Evolutionary conservation across 2,888 invertebrate species (phyloP).

Genomic region (Erynnis tages): DNA sequence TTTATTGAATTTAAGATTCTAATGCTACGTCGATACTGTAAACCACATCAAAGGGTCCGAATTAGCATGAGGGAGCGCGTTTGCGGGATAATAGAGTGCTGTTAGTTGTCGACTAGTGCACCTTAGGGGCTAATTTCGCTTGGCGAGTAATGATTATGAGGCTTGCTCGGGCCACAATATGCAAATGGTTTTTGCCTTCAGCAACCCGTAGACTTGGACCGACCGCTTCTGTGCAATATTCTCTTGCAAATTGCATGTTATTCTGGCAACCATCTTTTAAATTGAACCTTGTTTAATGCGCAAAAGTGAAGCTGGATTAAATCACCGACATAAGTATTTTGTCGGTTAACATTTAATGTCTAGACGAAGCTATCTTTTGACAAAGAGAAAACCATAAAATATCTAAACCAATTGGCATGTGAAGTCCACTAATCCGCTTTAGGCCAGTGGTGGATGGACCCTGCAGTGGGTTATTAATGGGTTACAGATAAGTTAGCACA

Average conservation of each 20-base stretch:
- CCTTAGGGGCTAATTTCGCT: constrained; percentile 78
- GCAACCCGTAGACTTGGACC: constrained; percentile 45
- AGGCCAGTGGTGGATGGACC: no score
- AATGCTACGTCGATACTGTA: constrained; percentile 42
- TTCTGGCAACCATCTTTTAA: constrained; percentile 28
- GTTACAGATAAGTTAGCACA: no score
- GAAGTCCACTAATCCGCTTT: no score
- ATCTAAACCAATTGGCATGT: no score
- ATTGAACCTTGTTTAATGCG: constrained; percentile 17
- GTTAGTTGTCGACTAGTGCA: constrained; percentile 66
- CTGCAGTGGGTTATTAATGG: no score
- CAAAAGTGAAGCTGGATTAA: constrained; percentile 5
- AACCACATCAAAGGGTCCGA: constrained; percentile 73
- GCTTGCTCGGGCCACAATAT: constrained; percentile 66
- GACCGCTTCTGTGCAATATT: constrained; percentile 47
- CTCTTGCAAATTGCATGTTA: constrained; percentile 41
- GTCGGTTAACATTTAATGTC: background rate
- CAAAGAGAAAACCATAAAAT: no score
- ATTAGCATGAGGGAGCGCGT: constrained; percentile 75
- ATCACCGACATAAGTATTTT: background rate
- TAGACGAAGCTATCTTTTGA: no score
- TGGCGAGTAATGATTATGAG: constrained; percentile 75
- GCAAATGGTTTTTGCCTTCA: constrained; percentile 77
- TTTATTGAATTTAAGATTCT: constrained; percentile 40
- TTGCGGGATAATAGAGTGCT: constrained; percentile 74